These are phyloP conservation scores for Eupithecia dodoneata DNA, from an alignment of 2,888 invertebrate genomes.

Conservation along the genomic window DNA sequence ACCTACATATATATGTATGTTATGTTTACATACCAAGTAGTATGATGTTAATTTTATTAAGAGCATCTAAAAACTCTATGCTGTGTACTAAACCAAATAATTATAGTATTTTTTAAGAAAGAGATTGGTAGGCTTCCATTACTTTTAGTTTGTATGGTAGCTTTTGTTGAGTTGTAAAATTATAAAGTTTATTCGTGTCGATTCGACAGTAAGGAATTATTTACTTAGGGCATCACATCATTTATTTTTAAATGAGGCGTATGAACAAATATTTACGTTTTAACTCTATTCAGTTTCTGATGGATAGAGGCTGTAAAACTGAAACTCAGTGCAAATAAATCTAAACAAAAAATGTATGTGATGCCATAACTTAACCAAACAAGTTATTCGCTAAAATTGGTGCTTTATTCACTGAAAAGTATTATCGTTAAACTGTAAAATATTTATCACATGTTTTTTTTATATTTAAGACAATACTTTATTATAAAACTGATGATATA, in stretches of 20 bases:
- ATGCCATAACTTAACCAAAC: constrained; percentile 21
- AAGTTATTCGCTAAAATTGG: constrained; percentile 49
- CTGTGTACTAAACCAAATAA: constrained; percentile 81
- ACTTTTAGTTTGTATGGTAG: constrained; percentile 46
- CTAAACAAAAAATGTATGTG: constrained; percentile 11
- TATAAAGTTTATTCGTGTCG: constrained; percentile 38
- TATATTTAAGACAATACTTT: constrained; percentile 68
- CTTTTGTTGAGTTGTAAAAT: constrained; percentile 37
- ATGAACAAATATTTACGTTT: background rate
- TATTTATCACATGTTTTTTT: constrained; percentile 69
- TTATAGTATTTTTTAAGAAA: constrained; percentile 48
- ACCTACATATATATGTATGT: constrained; percentile 36
- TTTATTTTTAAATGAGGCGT: constrained; percentile 9
- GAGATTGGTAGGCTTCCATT: constrained; percentile 70
- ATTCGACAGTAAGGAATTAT: constrained; percentile 21
- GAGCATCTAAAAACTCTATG: constrained; percentile 60
- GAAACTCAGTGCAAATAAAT: constrained; percentile 4
- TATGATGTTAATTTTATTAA: constrained; percentile 41
- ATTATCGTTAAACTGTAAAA: constrained; percentile 71
- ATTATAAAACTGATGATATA: constrained; percentile 74
- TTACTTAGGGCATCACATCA: constrained; percentile 25
- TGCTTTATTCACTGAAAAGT: constrained; percentile 66
- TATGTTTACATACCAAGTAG: constrained; percentile 38
- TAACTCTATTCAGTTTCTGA: background rate
- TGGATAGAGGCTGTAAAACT: background rate